Conservation (phyloP, 2,113 vertebrate genomes). For the Podarcis muralis region DNA sequence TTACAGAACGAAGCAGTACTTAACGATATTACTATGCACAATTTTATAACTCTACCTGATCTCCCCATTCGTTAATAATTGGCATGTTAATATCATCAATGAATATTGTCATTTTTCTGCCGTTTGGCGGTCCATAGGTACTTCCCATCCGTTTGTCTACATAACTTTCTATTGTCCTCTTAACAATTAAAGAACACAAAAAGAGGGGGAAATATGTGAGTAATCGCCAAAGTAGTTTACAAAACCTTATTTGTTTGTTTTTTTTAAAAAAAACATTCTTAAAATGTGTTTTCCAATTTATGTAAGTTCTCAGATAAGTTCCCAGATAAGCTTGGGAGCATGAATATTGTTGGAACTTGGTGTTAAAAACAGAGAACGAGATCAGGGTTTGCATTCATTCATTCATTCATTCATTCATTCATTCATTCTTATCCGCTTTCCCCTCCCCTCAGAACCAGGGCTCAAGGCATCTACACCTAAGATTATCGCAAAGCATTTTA, state of each 20-base stretch:
- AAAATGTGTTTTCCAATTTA: neutral
- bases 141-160: conserved; percentile 80
- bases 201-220: conserved; percentile 5
- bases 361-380: neutral
- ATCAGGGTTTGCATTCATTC: neutral
- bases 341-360: neutral
- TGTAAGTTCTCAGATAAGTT: neutral
- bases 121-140: conserved; percentile 80
- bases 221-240: neutral
- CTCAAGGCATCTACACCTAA: neutral
- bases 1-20: neutral
- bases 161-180: conserved; percentile 82
- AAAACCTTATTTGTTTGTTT: neutral
- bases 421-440: no score
- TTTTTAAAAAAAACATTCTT: neutral
- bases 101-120: conserved; percentile 83
- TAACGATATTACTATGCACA: neutral
- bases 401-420: no score
- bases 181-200: conserved; percentile 5
- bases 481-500: conserved; percentile 9
- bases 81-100: conserved; percentile 86
- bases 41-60: conserved; percentile 74
- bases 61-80: conserved; percentile 83
- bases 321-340: neutral
- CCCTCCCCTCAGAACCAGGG: no score